A percentile compares a stretch with the other conserved stretches of the same genome.
phyloP scores from a whole-genome alignment of 2,113 vertebrate species.

The Callithrix jacchus region DNA sequence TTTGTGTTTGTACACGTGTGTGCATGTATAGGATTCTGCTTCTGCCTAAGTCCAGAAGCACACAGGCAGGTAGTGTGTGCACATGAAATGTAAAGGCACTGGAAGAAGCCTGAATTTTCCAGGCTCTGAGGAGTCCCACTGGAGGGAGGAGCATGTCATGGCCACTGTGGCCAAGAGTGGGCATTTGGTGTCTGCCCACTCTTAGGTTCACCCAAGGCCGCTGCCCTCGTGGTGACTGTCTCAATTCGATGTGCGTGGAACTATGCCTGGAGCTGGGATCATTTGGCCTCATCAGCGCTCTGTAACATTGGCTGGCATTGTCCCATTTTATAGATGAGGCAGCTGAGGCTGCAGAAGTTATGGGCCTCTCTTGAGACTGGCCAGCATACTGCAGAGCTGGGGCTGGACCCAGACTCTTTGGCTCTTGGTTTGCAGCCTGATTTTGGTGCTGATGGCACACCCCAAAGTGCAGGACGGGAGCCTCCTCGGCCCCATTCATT shows the following conservation, averaged over 20 bases:
- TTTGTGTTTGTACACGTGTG: neutral
- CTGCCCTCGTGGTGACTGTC: neutral
- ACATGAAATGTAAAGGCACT: too few relatives aligned
- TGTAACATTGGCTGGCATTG: accelerated
- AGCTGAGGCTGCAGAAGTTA: too few relatives aligned
- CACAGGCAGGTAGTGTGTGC: accelerated
- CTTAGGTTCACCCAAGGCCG: accelerated
- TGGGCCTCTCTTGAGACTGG: neutral
- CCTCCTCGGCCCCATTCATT: neutral
- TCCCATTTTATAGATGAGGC: neutral
- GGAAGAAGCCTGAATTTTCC: neutral
- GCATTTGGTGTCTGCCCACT: neutral
- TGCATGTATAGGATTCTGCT: neutral
- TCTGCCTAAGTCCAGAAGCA: neutral
- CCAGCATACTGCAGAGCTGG: too few relatives aligned
- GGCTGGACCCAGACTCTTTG: neutral
- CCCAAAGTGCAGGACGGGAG: neutral
- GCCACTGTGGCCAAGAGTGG: neutral
- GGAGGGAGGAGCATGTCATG: neutral
- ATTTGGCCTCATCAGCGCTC: accelerated
- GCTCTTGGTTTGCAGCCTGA: neutral
- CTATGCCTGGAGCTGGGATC: neutral
- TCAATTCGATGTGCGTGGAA: accelerated
- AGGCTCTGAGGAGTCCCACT: neutral
- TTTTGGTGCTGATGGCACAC: accelerated